These are phyloP conservation scores for Odocoileus hemionus DNA, from an alignment of 2,113 vertebrate genomes.

Conservation along the genomic window DNA sequence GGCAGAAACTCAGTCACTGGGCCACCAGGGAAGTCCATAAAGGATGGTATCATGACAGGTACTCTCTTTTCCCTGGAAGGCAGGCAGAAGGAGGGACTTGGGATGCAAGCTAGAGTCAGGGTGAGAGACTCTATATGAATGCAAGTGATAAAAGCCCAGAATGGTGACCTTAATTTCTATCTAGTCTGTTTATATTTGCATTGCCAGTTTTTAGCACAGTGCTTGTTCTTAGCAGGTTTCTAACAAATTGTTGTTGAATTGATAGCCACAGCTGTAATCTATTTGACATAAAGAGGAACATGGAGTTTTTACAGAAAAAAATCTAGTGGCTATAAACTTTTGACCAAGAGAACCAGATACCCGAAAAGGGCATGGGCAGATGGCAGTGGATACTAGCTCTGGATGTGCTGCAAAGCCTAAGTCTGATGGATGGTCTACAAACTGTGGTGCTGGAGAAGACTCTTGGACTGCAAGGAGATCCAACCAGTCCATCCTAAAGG, in stretches of 20 bases:
- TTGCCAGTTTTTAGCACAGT: not conserved
- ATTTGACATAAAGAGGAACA: not conserved
- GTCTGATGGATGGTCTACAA: not conserved
- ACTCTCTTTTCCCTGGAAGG: not conserved
- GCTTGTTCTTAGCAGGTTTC: not conserved
- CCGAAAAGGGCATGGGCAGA: not conserved
- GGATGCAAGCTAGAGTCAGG: not conserved
- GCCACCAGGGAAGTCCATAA: not conserved
- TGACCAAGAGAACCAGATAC: not conserved
- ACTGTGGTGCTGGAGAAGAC: not conserved
- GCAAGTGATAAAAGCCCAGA: not conserved
- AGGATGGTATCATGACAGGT: not conserved
- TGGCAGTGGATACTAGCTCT: too few relatives aligned
- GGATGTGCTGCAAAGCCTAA: fast-evolving
- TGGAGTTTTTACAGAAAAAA: not conserved
- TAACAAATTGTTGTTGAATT: not conserved
- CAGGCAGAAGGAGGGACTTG: not conserved
- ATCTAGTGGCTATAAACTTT: not conserved
- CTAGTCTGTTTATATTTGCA: not conserved
- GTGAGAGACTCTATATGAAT: not conserved
- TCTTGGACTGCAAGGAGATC: not conserved
- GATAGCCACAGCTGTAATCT: not conserved
- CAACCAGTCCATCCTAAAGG: not conserved
- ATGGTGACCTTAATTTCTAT: not conserved
- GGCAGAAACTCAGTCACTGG: not conserved